Conservation (phyloP, 2,113 vertebrate genomes). For the Terrapene triunguis region DNA sequence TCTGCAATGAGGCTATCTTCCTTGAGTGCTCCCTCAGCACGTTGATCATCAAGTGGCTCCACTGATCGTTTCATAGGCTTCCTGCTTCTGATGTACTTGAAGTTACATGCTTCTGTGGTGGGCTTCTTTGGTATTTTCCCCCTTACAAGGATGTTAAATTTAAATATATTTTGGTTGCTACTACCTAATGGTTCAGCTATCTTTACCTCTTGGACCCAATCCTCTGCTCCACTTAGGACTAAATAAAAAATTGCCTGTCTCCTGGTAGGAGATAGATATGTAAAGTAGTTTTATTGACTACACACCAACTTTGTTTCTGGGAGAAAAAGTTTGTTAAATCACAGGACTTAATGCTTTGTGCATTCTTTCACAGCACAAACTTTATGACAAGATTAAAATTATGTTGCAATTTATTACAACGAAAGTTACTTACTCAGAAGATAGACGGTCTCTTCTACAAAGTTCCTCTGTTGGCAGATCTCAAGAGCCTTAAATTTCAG, state of each 20-base stretch:
- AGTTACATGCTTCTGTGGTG: not conserved
- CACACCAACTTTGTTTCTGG: not conserved
- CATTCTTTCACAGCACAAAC: not conserved
- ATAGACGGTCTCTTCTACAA: conserved; percentile 97
- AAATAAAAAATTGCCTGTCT: not conserved
- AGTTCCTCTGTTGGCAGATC: conserved; percentile 98
- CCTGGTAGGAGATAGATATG: not conserved
- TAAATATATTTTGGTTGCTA: not conserved
- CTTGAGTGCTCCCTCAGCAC: no score
- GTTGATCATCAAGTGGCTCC: no score
- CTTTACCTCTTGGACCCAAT: not conserved
- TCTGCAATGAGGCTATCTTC: no score
- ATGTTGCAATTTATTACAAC: not conserved
- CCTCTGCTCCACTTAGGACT: not conserved
- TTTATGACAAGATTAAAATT: conserved; percentile 3
- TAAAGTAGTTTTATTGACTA: not conserved
- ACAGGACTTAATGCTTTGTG: not conserved
- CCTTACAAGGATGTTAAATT: not conserved
- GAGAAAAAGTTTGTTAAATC: fast-evolving
- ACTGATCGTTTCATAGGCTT: no score
- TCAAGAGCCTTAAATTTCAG: conserved; percentile 90
- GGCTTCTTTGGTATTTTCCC: not conserved
- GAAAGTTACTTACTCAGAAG: conserved; percentile 92
- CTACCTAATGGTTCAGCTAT: not conserved
- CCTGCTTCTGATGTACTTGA: not conserved